phyloP scores from a whole-genome alignment of 2,113 vertebrate species.

The Catharus bicknelli region DNA sequence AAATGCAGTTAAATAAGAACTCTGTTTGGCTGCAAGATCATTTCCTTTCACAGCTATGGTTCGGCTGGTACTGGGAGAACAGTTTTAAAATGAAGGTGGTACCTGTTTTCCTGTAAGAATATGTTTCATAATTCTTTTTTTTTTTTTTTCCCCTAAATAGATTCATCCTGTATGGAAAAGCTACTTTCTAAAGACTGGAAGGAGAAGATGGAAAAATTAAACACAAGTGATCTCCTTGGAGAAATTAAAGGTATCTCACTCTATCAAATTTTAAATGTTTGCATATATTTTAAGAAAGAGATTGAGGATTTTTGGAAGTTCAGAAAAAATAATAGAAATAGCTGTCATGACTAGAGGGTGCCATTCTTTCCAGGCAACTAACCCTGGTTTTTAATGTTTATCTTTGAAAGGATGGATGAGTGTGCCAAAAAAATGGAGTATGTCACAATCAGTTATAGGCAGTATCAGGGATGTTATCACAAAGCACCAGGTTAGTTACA shows the following conservation, averaged over 20 bases:
- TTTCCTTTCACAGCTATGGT: constrained; percentile 26
- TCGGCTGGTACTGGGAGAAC: neutral
- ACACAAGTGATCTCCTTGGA: constrained; percentile 93
- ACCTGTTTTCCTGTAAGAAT: neutral
- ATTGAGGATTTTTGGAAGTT: neutral
- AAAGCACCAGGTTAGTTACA: neutral
- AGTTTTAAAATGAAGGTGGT: neutral
- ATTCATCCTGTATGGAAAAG: constrained; percentile 96
- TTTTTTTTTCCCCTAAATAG: constrained; percentile 65
- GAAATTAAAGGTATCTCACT: constrained; percentile 93
- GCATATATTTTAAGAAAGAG: neutral
- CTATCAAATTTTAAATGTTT: constrained; percentile 19
- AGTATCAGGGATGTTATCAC: neutral
- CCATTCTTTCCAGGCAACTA: neutral
- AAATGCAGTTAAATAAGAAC: constrained; percentile 37
- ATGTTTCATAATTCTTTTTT: neutral
- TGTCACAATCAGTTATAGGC: neutral
- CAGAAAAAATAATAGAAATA: neutral
- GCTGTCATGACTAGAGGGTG: neutral
- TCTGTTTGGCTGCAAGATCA: neutral
- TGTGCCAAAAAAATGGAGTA: neutral
- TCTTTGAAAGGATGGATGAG: neutral
- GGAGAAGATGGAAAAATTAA: constrained; percentile 98
- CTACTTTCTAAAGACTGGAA: constrained; percentile 99
- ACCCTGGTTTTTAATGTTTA: neutral